phyloP scores from a whole-genome alignment of 2,888 invertebrate species.

The Sinopyrophorus schimmeli region DNA sequence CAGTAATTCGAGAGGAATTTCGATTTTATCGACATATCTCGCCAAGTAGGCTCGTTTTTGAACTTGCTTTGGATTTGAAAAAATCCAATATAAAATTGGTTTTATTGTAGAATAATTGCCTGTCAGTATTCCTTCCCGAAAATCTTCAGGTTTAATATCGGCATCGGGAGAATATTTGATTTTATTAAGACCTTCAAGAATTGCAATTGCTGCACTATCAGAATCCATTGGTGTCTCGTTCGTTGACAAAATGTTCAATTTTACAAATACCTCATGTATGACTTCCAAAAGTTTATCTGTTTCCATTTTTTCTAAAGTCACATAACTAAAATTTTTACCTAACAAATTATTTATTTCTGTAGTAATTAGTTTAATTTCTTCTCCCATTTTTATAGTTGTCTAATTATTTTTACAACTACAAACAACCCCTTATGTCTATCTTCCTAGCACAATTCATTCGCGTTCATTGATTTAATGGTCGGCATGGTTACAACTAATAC shows the following conservation, averaged over 20 bases:
- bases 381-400: slow-evolving; percentile 62
- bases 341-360: slow-evolving; percentile 74
- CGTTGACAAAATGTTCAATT: slow-evolving; percentile 70
- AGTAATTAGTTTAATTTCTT: slow-evolving; percentile 70
- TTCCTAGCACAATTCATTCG: too few relatives aligned
- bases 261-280: slow-evolving; percentile 74
- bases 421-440: too few relatives aligned
- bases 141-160: slow-evolving; percentile 28
- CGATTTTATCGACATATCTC: slow-evolving; percentile 49
- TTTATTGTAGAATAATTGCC: slow-evolving; percentile 77
- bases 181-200: slow-evolving; percentile 36
- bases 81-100: slow-evolving; percentile 79
- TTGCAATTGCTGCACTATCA: slow-evolving; percentile 33
- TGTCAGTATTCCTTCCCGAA: slow-evolving; percentile 34
- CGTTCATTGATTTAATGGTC: too few relatives aligned
- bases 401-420: too few relatives aligned
- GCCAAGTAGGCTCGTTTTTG: slow-evolving; percentile 85
- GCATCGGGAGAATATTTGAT: slow-evolving; percentile 37
- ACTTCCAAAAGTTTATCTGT: slow-evolving; percentile 77
- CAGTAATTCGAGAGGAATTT: slow-evolving; percentile 53
- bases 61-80: slow-evolving; percentile 72
- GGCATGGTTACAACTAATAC: too few relatives aligned
- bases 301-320: slow-evolving; percentile 81
- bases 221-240: slow-evolving; percentile 34
- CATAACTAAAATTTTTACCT: slow-evolving; percentile 75